A percentile compares a stretch with the other conserved stretches of the same genome.
These are phyloP conservation scores for Sitodiplosis mosellana DNA, from an alignment of 1,140 invertebrate species.

Conservation along the genomic window DNA sequence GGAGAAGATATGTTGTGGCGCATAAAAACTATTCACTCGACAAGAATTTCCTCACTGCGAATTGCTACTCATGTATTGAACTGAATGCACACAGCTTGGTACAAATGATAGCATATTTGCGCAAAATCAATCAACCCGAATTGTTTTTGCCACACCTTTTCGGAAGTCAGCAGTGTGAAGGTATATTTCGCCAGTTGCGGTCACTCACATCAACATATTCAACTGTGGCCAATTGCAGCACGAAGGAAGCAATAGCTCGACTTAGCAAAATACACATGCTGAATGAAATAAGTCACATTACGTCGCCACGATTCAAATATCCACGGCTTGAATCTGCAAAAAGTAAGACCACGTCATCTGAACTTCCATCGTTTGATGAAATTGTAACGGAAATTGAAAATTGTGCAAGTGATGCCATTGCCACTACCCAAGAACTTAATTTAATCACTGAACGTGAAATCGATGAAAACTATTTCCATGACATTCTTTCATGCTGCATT, in stretches of 20 bases:
- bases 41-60: neutral
- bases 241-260: neutral
- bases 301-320: neutral
- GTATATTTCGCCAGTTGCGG: neutral
- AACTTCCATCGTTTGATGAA: neutral
- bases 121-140: neutral
- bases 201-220: neutral
- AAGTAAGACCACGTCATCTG: neutral
- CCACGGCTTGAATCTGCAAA: no score
- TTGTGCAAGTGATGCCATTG: neutral
- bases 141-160: neutral
- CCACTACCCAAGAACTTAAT: neutral
- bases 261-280: neutral
- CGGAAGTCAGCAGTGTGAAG: neutral
- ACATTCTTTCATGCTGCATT: no score
- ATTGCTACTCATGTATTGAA: no score
- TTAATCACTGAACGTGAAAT: neutral
- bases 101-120: neutral
- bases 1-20: neutral
- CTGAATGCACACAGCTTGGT: neutral
- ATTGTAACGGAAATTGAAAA: neutral
- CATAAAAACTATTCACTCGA: neutral
- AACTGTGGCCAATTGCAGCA: neutral
- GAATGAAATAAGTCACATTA: neutral
- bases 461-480: no score